Evolutionary conservation across 1,140 invertebrate species (phyloP), one percentile per base, ranked within the genome.

Genomic region (Papilio polytes): DNA sequence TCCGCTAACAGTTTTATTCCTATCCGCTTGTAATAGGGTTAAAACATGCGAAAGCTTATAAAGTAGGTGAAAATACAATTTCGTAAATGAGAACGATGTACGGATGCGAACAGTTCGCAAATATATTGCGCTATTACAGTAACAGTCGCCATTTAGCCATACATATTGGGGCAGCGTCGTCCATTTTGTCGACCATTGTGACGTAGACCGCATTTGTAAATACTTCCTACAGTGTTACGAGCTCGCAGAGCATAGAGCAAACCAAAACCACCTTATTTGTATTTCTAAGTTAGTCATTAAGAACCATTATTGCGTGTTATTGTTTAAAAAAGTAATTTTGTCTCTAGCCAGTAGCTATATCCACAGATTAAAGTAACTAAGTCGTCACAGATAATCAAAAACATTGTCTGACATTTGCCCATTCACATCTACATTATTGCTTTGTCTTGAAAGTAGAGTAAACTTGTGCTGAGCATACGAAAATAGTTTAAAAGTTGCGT

Each of bases 181-280:
- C 74, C 74, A 53, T 53, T 76, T 76, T 76, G 74, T 76, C 74
- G 10, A 76, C 46, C 41, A 18, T 8, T 9, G 20, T 51, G 74
- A 76, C 74, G 44, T 46, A 76, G 74, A 53, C 10, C 41, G 74
- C n/a, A 76, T 76, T 76, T 22, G n/a, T 53, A 76, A 76, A 76
- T 53, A 76, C 74, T 76, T 76, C 74, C 74, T 76, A 3, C 74
- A 56, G 53, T 20, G n/a, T 18, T 7, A 56, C 9, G 53, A 20
- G 18, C n/a, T 2, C 63, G 15, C 22, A 70, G 26, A 70, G 3
- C 3, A 70, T 15, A 70, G 0, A 31, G 63, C 63, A 15, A 70
- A 26, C 26, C 12, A 36, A 66, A 66, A 70, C 3, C 63, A 36
- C 0, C 1, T 26, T 56, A 31, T 36, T 36, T 70, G 22, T 18